Evolutionary conservation across 2,888 invertebrate species (phyloP).

Genomic region (Rutpela maculata): DNA sequence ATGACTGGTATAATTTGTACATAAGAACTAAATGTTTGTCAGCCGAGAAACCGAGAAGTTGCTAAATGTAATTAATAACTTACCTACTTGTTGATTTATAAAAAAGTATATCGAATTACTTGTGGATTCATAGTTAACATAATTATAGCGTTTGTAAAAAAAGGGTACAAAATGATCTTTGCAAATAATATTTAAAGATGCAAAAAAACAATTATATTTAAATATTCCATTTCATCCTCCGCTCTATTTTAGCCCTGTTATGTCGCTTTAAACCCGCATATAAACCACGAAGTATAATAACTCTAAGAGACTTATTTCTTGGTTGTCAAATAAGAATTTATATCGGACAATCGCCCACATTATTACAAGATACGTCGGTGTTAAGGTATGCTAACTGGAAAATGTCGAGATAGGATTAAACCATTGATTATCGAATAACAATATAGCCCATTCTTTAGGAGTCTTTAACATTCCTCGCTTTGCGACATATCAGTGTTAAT

Average conservation of each 20-base stretch:
- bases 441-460: slow-evolving; percentile 32
- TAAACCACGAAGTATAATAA: neutral
- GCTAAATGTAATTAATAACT: no score
- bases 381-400: slow-evolving; percentile 41
- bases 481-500: slow-evolving; percentile 1
- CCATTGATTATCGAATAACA: slow-evolving; percentile 53
- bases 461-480: slow-evolving; percentile 20
- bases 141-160: no score
- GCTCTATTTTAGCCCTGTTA: neutral
- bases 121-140: no score
- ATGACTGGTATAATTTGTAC: neutral
- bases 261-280: no score
- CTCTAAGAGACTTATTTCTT: neutral
- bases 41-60: neutral
- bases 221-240: no score
- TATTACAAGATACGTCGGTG: slow-evolving; percentile 50
- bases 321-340: slow-evolving; percentile 44
- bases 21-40: neutral
- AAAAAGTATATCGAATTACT: neutral
- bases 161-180: no score
- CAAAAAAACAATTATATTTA: no score
- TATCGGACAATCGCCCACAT: slow-evolving; percentile 49
- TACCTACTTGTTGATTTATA: no score
- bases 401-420: slow-evolving; percentile 46
- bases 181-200: no score